Evolutionary conservation across 2,888 invertebrate species (phyloP), one percentile per base, ranked within the genome.

Genomic region (Drosophila meridionalis): DNA sequence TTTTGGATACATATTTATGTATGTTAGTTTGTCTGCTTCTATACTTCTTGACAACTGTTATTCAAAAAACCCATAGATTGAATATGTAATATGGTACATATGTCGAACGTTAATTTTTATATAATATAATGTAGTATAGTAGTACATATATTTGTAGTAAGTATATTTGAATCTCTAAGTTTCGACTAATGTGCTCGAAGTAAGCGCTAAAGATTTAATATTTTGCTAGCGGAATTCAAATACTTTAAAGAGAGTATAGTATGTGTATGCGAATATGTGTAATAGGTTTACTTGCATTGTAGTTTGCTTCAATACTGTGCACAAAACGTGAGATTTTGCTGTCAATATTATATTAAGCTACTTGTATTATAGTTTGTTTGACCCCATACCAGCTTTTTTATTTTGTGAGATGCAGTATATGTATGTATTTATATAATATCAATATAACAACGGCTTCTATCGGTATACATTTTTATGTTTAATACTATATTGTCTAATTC

Each of bases 381-480:
- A 93, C 93, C 93, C 93, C 93, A 92, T 93, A 93, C 93, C 93
- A 93, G 93, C 93, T 89, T 89, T 87, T 89, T 48, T 52, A 2
- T 88, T 63, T 78, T 69, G 73, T 74, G 68, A 56, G 48, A 57
- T 76, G 73, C 56, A 59, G 14, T 56, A 56, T 40, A 30, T 56
- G 6, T 56, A 57, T 60, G 52, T 62, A 60, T 62, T 36, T 58
- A 42, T 48, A 63, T 32, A 59, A 53, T 67, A 77, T 69, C 68
- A 58, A 42, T 62, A 57, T 57, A 56, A 56, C 50, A 50, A 40
- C 34, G 52, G n/a, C 48, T 28, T 34, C 59, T 59, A 43, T 26
- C 36, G 52, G 30, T 26, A 69, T 67, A 77, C 57, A 52, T 58
- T 57, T 77, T 82, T 80, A 34, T 70, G 60, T 14, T 71, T 62